Percentiles rank a stretch among this genome's conserved stretches.
Conservation (phyloP, 2,113 vertebrate species). For the Lasiurus borealis region DNA sequence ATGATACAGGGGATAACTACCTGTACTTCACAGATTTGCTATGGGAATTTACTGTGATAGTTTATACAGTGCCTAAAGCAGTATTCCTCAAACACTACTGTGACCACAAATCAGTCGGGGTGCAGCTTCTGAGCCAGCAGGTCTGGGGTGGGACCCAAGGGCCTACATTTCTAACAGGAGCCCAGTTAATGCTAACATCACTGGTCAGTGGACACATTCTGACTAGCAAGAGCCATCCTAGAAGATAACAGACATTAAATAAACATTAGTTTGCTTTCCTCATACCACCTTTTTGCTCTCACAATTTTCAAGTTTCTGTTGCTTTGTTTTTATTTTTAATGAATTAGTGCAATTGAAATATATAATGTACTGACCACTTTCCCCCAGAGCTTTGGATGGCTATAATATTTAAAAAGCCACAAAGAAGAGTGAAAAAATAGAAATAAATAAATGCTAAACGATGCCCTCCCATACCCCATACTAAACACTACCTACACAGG, state of each 20-base stretch:
- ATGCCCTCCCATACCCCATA: not conserved
- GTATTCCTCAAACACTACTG: not conserved
- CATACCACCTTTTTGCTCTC: not conserved
- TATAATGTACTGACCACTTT: not conserved
- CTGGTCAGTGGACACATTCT: not conserved
- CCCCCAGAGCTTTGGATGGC: not conserved
- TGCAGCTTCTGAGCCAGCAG: not conserved
- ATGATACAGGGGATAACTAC: not conserved
- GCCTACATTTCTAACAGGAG: not conserved
- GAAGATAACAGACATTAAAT: not conserved
- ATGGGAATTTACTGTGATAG: not conserved
- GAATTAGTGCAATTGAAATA: not conserved
- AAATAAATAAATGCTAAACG: constrained; percentile 6
- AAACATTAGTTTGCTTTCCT: not conserved
- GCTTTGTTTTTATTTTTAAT: not conserved
- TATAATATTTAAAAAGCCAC: not conserved
- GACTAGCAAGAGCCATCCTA: not conserved
- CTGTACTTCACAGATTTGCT: not conserved
- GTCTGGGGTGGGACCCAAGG: not conserved
- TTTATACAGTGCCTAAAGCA: not conserved
- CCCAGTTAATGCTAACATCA: not conserved
- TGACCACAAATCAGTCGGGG: not conserved
- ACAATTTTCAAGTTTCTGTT: not conserved
- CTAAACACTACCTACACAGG: not conserved
- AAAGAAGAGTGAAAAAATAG: not conserved